Percentiles rank a stretch among this genome's conserved stretches.
phyloP scores from a whole-genome alignment of 2,888 invertebrate species.

The Cetonia aurata region DNA sequence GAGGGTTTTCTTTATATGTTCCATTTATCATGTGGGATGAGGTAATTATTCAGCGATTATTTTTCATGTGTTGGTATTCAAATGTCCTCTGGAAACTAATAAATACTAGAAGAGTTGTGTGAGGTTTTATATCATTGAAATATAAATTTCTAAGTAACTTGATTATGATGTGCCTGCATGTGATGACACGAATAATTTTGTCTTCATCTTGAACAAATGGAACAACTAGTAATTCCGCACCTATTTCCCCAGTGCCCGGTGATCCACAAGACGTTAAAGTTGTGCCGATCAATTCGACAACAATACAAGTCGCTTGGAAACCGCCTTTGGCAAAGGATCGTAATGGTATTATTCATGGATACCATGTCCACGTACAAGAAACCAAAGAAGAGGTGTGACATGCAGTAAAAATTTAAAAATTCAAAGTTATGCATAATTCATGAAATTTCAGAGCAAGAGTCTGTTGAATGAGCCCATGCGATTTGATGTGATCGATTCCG shows the following conservation, averaged over 20 bases:
- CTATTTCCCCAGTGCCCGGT: constrained; percentile 88
- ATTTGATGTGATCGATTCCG: constrained; percentile 84
- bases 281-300: constrained; percentile 93
- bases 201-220: constrained; percentile 34
- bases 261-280: constrained; percentile 95
- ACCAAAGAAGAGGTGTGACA: constrained; percentile 81
- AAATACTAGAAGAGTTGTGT: constrained; percentile 45
- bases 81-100: constrained; percentile 67
- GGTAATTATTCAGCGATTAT: constrained; percentile 64
- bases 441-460: constrained; percentile 74
- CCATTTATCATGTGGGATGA: constrained; percentile 58
- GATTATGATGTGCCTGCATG: constrained; percentile 65
- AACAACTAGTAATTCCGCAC: constrained; percentile 30
- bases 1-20: constrained; percentile 53
- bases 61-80: constrained; percentile 79
- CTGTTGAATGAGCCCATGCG: constrained; percentile 89
- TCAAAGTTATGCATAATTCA: constrained; percentile 27
- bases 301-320: constrained; percentile 95
- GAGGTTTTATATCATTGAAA: constrained; percentile 47
- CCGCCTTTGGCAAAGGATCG: constrained; percentile 91
- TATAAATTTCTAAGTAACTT: constrained; percentile 15
- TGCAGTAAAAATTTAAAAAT: constrained; percentile 48
- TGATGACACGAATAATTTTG: constrained; percentile 53
- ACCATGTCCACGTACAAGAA: constrained; percentile 96
- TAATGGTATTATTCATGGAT: constrained; percentile 96